Conservation (phyloP, 2,888 invertebrate species). For the Halictus quadricinctus region DNA sequence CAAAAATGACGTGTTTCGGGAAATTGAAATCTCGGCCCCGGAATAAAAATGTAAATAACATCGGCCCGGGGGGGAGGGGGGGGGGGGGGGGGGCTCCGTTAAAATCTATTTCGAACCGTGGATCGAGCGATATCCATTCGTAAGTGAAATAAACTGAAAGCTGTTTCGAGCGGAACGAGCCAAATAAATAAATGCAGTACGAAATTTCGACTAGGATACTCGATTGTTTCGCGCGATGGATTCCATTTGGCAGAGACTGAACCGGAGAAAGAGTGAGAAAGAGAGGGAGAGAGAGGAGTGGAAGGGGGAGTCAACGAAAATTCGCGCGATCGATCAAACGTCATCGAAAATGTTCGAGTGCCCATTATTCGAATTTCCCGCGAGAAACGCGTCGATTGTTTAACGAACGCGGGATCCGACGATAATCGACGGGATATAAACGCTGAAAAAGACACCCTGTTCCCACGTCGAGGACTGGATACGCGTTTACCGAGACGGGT, state of each 20-base stretch:
- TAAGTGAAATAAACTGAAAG: conserved; percentile 48
- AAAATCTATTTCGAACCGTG: conserved; percentile 47
- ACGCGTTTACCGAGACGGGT: conserved; percentile 51
- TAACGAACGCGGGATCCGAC: conserved; percentile 15
- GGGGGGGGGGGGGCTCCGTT: neutral
- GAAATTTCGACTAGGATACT: conserved; percentile 23
- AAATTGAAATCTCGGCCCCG: conserved; percentile 31
- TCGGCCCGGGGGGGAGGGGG: neutral
- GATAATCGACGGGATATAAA: conserved; percentile 11
- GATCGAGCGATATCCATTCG: conserved; percentile 40
- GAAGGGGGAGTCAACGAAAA: neutral
- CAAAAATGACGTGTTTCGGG: conserved; percentile 37
- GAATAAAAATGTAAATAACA: conserved; percentile 53
- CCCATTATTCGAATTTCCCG: conserved; percentile 17
- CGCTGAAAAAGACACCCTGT: conserved; percentile 23
- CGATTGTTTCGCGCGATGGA: neutral
- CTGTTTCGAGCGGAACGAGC: conserved; percentile 7
- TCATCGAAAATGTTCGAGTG: neutral
- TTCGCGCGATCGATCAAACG: neutral
- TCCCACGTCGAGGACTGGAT: conserved; percentile 45
- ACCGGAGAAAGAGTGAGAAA: neutral
- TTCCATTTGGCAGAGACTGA: conserved; percentile 9
- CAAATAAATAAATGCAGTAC: conserved; percentile 27
- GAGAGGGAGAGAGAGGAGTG: neutral
- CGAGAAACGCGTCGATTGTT: conserved; percentile 26